Base-by-base conservation (phyloP, 2,797 vertebrate species). In the Sebastes alutus region DNA sequence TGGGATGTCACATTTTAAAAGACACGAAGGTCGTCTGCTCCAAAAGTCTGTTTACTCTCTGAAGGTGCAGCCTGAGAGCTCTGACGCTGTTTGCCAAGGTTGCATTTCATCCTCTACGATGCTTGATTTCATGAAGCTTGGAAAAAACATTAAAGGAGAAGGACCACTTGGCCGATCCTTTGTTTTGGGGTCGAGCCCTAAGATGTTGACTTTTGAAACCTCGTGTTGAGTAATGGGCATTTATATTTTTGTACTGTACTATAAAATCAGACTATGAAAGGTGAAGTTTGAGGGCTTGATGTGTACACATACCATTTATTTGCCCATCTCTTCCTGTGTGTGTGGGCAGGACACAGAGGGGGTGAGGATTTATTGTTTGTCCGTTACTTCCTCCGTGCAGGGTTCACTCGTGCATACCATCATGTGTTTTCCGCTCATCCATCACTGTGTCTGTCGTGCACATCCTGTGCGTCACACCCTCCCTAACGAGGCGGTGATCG, bases 301-400 rank as follows among this genome's bases (percentile, higher is more conserved):
- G 46, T 23, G 55, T 33, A 58, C 20, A 72, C 38, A 27, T 38
- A 49, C 9, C 58, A 27, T 83, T 70, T 81, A 66, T 77, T 75
- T 73, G 27, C 58, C 20, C n/a, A 4, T 66, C 23, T 70, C n/a
- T 49, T 61, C 54, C 8, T 60, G 30, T 73, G 72, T 38, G 54
- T 61, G 42, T 33, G 54, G 56, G 80, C 56, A 68, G 70, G 55
- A 62, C 64, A 38, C 69, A 46, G 84, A 42, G 66, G 59, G 20
- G 27, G 78, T 54, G 68, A 80, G 68, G 87, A 89, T 91, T 88
- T 89, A 91, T 84, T 67, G 85, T 88, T 86, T 87, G 87, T 78
- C 72, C 56, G 3, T 85, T 87, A 30, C 72, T 46, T 82, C 60
- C 77, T 74, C 27, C 4, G 30, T 4, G 13, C 49, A 27, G 76